A percentile compares a stretch with the other conserved stretches of the same genome.
Evolutionary conservation across 2,888 invertebrate genomes (phyloP).

Genomic region (Macroteleia sp.): DNA sequence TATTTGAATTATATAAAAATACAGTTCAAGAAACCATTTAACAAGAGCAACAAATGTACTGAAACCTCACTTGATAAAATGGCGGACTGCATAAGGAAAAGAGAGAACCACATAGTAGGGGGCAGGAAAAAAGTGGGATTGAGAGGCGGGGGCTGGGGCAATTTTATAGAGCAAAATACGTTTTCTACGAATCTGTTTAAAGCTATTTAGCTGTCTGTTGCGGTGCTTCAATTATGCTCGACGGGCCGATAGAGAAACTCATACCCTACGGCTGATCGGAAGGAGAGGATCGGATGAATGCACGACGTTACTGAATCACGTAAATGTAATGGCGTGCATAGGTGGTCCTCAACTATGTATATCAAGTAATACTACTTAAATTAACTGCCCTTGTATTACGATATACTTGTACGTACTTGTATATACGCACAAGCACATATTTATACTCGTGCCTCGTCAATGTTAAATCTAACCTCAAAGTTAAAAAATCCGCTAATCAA

Average conservation of each 20-base stretch:
- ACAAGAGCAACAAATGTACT: neutral
- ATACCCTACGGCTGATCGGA: conserved; percentile 53
- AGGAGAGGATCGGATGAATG: conserved; percentile 53
- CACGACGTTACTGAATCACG: conserved; percentile 50
- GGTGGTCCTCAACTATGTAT: conserved; percentile 53
- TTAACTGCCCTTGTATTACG: conserved; percentile 30
- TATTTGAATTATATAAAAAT: too few relatives aligned
- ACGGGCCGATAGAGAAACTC: conserved; percentile 43
- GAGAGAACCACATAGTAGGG: conserved; percentile 6
- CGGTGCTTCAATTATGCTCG: conserved; percentile 71
- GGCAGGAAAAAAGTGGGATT: conserved; percentile 30
- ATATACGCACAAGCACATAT: neutral
- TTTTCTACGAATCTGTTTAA: conserved; percentile 78
- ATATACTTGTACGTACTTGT: conserved; percentile 18
- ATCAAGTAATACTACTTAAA: conserved; percentile 28
- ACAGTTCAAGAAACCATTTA: too few relatives aligned
- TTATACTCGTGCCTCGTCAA: conserved; percentile 10
- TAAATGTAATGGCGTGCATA: conserved; percentile 47
- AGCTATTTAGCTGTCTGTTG: conserved; percentile 70
- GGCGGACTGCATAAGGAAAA: conserved; percentile 44
- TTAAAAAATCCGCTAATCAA: conserved; percentile 6
- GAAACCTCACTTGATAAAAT: conserved; percentile 20
- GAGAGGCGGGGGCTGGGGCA: conserved; percentile 65
- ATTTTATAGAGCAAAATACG: conserved; percentile 76
- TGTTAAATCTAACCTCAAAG: conserved; percentile 8